These are phyloP conservation scores for Thereva nobilitata DNA, from an alignment of 2,888 invertebrate genomes.

Conservation along the genomic window DNA sequence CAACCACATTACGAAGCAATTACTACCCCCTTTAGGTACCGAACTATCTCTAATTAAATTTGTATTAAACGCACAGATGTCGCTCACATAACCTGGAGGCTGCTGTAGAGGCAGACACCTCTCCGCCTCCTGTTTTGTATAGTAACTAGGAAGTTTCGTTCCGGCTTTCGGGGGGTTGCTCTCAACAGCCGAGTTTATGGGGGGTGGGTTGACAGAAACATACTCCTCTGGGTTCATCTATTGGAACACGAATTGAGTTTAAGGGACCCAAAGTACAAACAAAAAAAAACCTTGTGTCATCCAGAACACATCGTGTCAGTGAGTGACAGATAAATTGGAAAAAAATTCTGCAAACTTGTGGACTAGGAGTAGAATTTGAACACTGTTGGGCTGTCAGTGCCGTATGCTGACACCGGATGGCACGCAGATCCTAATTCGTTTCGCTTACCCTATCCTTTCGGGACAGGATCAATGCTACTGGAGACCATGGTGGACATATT, in stretches of 20 bases:
- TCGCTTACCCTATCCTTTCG: constrained; percentile 13
- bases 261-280: background rate
- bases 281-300: constrained; percentile 27
- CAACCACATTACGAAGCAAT: constrained; percentile 25
- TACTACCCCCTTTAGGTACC: constrained; percentile 27
- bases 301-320: constrained; percentile 36
- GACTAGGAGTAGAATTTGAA: constrained; percentile 16
- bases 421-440: constrained; percentile 26
- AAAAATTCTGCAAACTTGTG: constrained; percentile 35
- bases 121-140: too few species aligned
- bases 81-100: constrained; percentile 35
- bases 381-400: constrained; percentile 12
- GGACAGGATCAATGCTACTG: constrained; percentile 24
- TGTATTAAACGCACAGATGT: constrained; percentile 41
- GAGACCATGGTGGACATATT: constrained; percentile 32
- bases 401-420: constrained; percentile 23
- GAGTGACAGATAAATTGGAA: constrained; percentile 40
- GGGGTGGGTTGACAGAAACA: constrained; percentile 2
- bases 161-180: constrained; percentile 5
- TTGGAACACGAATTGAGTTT: constrained; percentile 16
- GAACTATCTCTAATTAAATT: constrained; percentile 42
- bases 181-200: constrained; percentile 27
- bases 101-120: constrained; percentile 1
- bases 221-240: constrained; percentile 21
- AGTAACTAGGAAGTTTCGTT: too few species aligned